Percentiles rank a stretch among this genome's conserved stretches.
Evolutionary conservation across 92 coral and sea anemone species (phyloP).

Genomic region (Zoanthus sociatus): DNA sequence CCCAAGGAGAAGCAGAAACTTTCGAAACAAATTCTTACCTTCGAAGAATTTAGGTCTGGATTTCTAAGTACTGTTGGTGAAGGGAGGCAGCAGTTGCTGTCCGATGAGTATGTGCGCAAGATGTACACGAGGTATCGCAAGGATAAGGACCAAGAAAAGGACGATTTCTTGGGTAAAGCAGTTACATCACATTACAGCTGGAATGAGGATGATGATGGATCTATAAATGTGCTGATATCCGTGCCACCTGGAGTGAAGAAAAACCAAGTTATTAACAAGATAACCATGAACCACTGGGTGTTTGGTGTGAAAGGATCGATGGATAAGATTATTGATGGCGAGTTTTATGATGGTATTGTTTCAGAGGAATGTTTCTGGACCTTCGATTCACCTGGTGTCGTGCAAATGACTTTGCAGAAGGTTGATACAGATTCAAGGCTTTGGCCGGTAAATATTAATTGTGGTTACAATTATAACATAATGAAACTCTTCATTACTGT

Average conservation of each 20-base stretch:
- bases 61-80: constrained; percentile 73
- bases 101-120: constrained; percentile 82
- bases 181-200: constrained; percentile 85
- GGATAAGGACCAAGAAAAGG: constrained; percentile 74
- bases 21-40: constrained; percentile 53
- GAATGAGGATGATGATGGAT: constrained; percentile 80
- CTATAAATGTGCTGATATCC: constrained; percentile 80
- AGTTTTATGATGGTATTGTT: constrained; percentile 72
- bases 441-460: constrained; percentile 81
- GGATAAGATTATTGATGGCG: constrained; percentile 76
- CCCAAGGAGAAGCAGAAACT: constrained; percentile 59
- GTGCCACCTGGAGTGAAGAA: constrained; percentile 74
- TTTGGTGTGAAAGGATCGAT: constrained; percentile 70
- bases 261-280: constrained; percentile 64
- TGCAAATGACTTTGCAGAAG: constrained; percentile 86
- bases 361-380: constrained; percentile 91
- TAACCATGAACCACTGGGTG: constrained; percentile 76
- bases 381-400: constrained; percentile 82
- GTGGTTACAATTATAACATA: too few species aligned
- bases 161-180: constrained; percentile 71
- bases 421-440: constrained; percentile 73
- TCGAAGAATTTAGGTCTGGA: constrained; percentile 83
- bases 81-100: constrained; percentile 64
- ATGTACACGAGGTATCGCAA: constrained; percentile 77
- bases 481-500: too few species aligned